Conservation (phyloP, 1,140 invertebrate genomes). For the Bradynema listronoti region DNA sequence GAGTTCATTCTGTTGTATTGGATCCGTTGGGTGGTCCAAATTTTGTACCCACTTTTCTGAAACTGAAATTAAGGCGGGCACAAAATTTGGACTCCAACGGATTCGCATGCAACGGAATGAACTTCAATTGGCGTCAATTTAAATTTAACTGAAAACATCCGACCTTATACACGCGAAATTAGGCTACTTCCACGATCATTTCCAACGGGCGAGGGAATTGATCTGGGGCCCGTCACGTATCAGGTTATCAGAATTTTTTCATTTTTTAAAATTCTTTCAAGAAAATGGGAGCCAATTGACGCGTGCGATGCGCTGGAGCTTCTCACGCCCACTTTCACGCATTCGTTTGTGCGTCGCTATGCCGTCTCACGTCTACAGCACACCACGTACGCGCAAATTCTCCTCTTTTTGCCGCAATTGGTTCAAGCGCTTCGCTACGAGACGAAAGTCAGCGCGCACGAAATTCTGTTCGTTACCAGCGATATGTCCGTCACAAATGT, state of each 20-base stretch:
- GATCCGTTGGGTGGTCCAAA: no score
- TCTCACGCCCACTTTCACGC: conserved; percentile 76
- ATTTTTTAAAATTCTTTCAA: conserved; percentile 16
- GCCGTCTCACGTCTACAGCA: conserved; percentile 74
- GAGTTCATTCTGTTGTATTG: no score
- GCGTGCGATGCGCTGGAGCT: conserved; percentile 95
- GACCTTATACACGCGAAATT: no score
- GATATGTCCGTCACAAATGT: conserved; percentile 2
- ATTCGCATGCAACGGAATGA: no score
- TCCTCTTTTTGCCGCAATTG: conserved; percentile 86
- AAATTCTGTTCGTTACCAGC: conserved; percentile 2
- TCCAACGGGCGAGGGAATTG: not conserved
- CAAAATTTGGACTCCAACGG: no score
- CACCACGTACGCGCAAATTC: conserved; percentile 67
- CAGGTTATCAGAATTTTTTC: not conserved
- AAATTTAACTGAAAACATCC: no score
- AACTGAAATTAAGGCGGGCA: no score
- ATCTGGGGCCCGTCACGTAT: no score
- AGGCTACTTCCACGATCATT: no score
- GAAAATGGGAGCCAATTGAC: conserved; percentile 84
- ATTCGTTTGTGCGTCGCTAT: conserved; percentile 81
- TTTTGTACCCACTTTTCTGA: no score
- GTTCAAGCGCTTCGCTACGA: conserved; percentile 97
- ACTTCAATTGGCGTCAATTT: no score
- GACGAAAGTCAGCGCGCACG: conserved; percentile 19